Evolutionary conservation across 2,113 vertebrate genomes (phyloP).

Genomic region (Salvelinus alpinus): DNA sequence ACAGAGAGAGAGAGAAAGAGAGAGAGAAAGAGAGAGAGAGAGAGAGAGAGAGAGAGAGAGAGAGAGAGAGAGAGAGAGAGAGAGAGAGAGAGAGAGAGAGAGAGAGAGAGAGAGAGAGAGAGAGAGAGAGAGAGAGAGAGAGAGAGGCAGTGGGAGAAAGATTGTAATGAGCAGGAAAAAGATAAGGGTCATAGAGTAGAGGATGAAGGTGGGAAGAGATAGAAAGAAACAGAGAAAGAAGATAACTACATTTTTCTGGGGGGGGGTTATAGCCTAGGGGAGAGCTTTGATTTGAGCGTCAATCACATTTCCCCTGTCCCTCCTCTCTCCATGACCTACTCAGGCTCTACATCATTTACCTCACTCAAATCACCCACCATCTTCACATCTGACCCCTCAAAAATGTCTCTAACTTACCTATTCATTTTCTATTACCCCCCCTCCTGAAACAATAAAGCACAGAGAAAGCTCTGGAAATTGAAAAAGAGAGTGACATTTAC

Average conservation of each 20-base stretch:
- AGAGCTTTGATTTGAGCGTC: conserved; percentile 11
- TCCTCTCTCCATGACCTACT: neutral
- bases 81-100: conserved; percentile 21
- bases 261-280: too few species aligned
- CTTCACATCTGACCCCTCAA: neutral
- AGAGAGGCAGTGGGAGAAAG: neutral
- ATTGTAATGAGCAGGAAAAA: neutral
- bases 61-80: neutral
- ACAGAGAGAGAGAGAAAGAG: conserved; percentile 23
- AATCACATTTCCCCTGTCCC: conserved; percentile 12
- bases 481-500: conserved; percentile 10
- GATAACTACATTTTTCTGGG: neutral
- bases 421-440: conserved; percentile 36
- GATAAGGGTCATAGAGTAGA: neutral
- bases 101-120: conserved; percentile 22
- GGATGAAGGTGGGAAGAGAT: too few species aligned
- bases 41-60: neutral
- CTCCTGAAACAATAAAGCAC: conserved; percentile 9
- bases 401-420: conserved; percentile 6
- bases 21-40: neutral
- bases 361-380: neutral
- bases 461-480: conserved; percentile 15
- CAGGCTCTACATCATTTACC: neutral
- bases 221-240: too few species aligned
- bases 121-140: conserved; percentile 5